Percentiles rank a stretch among this genome's conserved stretches.
These are phyloP conservation scores for Agonum fuliginosum DNA, from an alignment of 2,888 invertebrate species.

Conservation along the genomic window DNA sequence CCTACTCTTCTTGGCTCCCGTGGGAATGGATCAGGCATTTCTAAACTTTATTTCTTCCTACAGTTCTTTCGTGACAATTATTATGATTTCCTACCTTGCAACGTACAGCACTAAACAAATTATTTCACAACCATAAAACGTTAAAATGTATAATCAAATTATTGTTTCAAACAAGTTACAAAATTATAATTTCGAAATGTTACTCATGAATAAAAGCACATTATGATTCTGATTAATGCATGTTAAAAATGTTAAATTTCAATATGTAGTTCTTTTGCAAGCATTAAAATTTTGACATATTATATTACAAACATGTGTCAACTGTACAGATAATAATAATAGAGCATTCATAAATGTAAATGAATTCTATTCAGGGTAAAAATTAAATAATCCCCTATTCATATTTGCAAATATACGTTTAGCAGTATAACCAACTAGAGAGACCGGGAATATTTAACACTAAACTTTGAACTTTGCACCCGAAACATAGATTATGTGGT, in stretches of 20 bases:
- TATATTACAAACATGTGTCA: conserved; percentile 11
- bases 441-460: conserved; percentile 37
- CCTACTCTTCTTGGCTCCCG: background rate
- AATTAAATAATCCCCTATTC: conserved; percentile 39
- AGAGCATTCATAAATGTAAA: conserved; percentile 20
- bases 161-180: background rate
- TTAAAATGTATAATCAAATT: background rate
- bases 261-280: conserved; percentile 9
- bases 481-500: conserved; percentile 44
- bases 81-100: conserved; percentile 37
- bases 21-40: conserved; percentile 20
- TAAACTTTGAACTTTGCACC: conserved; percentile 30
- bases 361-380: conserved; percentile 23
- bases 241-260: conserved; percentile 2
- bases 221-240: background rate
- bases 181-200: background rate
- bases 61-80: conserved; percentile 43
- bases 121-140: background rate
- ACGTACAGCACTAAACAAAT: conserved; percentile 17
- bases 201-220: background rate
- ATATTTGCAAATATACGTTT: conserved; percentile 27
- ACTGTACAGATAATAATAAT: conserved; percentile 6
- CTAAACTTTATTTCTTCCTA: conserved; percentile 45
- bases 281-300: conserved; percentile 30
- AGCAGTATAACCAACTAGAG: conserved; percentile 28